These are phyloP conservation scores for Holotrichia oblita DNA, from an alignment of 1,140 invertebrate genomes.

Conservation along the genomic window DNA sequence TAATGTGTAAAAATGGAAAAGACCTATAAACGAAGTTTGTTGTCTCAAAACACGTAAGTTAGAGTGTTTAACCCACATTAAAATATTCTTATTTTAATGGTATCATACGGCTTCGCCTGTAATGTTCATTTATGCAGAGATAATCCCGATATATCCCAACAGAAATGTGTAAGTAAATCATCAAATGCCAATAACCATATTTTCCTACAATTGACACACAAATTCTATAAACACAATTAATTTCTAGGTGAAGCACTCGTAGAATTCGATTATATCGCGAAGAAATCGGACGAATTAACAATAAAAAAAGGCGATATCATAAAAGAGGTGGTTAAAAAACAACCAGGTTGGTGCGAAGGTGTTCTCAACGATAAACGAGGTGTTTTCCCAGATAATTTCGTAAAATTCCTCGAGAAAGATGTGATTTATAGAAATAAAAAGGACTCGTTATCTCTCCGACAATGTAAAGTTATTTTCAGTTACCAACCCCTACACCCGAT, in stretches of 20 bases:
- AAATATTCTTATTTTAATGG: not conserved
- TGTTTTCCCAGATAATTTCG: conserved; percentile 98
- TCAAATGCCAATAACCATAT: conserved; percentile 1
- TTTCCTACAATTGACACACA: not conserved
- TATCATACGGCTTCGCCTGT: conserved; percentile 7
- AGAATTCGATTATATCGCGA: conserved; percentile 82
- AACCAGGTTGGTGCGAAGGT: conserved; percentile 97
- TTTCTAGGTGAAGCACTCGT: conserved; percentile 77
- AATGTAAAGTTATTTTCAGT: conserved; percentile 88
- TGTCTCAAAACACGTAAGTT: not conserved
- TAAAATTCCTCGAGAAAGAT: conserved; percentile 69
- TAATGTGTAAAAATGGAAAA: conserved; percentile 31
- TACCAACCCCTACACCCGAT: conserved; percentile 92
- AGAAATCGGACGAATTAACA: conserved; percentile 85
- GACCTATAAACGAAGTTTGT: conserved; percentile 27
- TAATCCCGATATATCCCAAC: not conserved
- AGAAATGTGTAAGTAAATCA: conserved; percentile 22
- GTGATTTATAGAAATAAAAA: conserved; percentile 48
- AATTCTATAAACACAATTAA: not conserved
- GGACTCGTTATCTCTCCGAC: conserved; percentile 63
- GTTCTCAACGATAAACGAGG: conserved; percentile 86
- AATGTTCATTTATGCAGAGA: conserved; percentile 8
- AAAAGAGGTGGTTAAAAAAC: conserved; percentile 81
- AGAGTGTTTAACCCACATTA: not conserved
- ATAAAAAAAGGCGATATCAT: conserved; percentile 91